These are phyloP conservation scores for Phylloscopus whistleri DNA, from an alignment of 2,113 vertebrate species.

Conservation along the genomic window DNA sequence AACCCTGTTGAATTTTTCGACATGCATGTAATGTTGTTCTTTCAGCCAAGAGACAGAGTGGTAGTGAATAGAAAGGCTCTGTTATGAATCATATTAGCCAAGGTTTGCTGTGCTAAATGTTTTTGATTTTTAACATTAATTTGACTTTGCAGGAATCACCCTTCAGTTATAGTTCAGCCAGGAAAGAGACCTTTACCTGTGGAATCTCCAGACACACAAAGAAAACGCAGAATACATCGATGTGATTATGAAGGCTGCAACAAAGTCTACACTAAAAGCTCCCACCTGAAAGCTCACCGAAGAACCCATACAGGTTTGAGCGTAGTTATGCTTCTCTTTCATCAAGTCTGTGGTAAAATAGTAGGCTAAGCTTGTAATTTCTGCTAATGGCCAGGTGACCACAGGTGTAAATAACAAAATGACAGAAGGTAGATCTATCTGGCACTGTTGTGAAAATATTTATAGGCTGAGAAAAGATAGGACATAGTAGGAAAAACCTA, in stretches of 20 bases:
- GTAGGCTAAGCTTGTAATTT: neutral
- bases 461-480: neutral
- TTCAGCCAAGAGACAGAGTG: constrained; percentile 27
- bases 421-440: neutral
- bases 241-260: constrained; percentile 95
- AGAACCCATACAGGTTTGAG: constrained; percentile 92
- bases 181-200: constrained; percentile 85
- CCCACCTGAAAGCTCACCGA: constrained; percentile 95
- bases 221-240: constrained; percentile 92
- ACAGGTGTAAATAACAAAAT: neutral
- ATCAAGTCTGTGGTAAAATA: neutral
- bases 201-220: constrained; percentile 90
- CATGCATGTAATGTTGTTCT: neutral
- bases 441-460: neutral
- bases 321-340: neutral
- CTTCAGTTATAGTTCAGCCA: constrained; percentile 90
- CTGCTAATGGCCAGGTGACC: neutral
- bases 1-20: constrained; percentile 44
- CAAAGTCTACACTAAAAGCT: constrained; percentile 99
- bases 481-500: neutral
- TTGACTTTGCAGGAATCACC: constrained; percentile 79
- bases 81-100: neutral
- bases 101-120: neutral
- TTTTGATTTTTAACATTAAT: neutral
- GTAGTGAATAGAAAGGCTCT: neutral